Base-by-base conservation (phyloP, 92 coral and sea anemone species). In the Zoanthus solanderi region DNA sequence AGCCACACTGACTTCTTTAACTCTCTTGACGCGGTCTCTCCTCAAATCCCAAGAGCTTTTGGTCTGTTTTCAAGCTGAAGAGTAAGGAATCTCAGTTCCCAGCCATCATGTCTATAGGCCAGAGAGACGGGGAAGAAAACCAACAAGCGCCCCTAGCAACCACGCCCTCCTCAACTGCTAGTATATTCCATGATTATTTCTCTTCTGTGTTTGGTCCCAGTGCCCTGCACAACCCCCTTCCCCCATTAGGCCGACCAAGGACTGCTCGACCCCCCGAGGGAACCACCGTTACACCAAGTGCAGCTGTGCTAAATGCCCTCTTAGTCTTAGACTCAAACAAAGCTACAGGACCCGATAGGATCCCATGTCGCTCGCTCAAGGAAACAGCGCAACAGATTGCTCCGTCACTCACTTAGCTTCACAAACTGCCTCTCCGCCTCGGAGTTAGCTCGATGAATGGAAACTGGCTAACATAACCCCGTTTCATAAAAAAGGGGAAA, bases 41-140 rank as follows among this genome's bases (percentile, higher is more conserved):
- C 15, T 45, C 79, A 69, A 84, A 84, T 56, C 88, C 88, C n/a
- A 72, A 84, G 48, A 69, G 88, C 71, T 84, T 84, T 52, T 84
- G 88, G 88, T 45, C 79, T 11, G 52, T 71, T 31, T 71, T 84
- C 23, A 71, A 69, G 79, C 67, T 84, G 88, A 84, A 52, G 50
- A 71, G 63, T 45, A 71, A 48, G 23, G 14, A 69, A 9, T 69
- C 80, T 71, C 37, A 66, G 57, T 46, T 84, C 77, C 88, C 88
- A 71, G 79, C 18, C 58, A 71, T 71, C 63, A 52, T 84, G 46
- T 72, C 80, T 46, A 45, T 84, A 71, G 88, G 75, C n/a, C n/a
- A n/a, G n/a, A n/a, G n/a, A n/a, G 42, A 37, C 42, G 42, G 42
- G 42, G 42, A 37, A 37, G 3, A 37, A 37, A 37, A 37, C 42